Base-by-base conservation (phyloP, 2,113 vertebrate genomes). In the Cichladusa arquata region DNA sequence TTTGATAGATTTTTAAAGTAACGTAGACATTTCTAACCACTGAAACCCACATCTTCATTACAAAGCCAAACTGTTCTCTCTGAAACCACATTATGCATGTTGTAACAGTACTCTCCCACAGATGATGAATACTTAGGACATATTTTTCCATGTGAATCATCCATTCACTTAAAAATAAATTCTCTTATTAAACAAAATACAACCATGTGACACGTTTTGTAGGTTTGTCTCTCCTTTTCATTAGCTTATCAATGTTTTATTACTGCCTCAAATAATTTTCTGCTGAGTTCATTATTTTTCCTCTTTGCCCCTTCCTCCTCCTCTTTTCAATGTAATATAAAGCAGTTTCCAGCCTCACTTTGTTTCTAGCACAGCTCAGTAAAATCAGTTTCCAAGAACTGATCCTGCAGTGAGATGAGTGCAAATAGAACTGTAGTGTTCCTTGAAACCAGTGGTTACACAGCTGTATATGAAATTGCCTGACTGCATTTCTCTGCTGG, bases 121-220 rank as follows among this genome's bases (percentile, higher is more conserved):
- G 92, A 88, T 5, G 72, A 92, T 67, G 90, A 95, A 86, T 70
- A 80, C 62, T 96, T 86, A 81, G 96, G 61, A 88, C 95, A 93
- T 96, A 95, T 86, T 96, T 96, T 96, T 94, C 94, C 86, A 53
- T 93, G n/a, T 94, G 95, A 96, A 74, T 97, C 96, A 97, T 92
- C 65, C 83, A 95, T 96, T 95, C 81, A 96, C 50, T 88, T 90
- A 58, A 87, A 82, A 96, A 93, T 74, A 93, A 91, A 86, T 93
- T 93, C 50, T 82, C 61, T 62, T 83, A 48, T 92, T 95, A 95
- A 96, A 91, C 50, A 92, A 80, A 95, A 94, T 54, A 36, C 61
- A 94, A 22, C 81, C 56, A 60, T 72, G 80, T 88, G 69, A 84
- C 56, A 44, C 48, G 2, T 71, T 88, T 44, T 54, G 50, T 76